Conservation (phyloP, 2,113 vertebrate species). For the Mormyrus iriodes region DNA sequence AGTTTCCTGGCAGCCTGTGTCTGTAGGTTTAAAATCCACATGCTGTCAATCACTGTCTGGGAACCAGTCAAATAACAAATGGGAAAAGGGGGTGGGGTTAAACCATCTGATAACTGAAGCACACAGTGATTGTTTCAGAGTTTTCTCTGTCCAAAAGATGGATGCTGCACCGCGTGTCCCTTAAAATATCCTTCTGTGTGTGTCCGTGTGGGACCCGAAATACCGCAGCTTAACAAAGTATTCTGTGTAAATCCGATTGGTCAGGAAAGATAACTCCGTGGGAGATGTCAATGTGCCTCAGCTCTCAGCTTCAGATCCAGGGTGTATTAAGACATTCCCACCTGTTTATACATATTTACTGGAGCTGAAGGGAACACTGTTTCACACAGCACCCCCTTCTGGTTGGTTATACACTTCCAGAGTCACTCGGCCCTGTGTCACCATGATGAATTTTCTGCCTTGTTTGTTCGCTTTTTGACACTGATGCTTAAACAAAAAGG, state of each 20-base stretch:
- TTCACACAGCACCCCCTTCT: neutral
- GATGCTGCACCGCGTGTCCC: neutral
- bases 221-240: neutral
- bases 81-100: neutral
- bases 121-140: neutral
- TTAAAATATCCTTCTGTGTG: neutral
- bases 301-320: neutral
- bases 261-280: neutral
- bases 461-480: slow-evolving; percentile 37
- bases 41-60: neutral
- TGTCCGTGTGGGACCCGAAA: neutral
- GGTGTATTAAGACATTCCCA: neutral
- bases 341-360: neutral
- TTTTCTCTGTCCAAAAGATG: neutral
- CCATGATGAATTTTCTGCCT: slow-evolving; percentile 33
- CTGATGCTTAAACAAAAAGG: slow-evolving; percentile 27
- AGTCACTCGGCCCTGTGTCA: neutral
- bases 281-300: neutral
- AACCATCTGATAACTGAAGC: neutral
- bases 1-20: neutral
- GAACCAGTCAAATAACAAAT: neutral
- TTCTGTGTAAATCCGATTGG: neutral
- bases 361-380: neutral
- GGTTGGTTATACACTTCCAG: slow-evolving; percentile 9
- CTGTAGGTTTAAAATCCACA: neutral